Conservation (phyloP, 2,797 vertebrate genomes). For the Trachops cirrhosus region DNA sequence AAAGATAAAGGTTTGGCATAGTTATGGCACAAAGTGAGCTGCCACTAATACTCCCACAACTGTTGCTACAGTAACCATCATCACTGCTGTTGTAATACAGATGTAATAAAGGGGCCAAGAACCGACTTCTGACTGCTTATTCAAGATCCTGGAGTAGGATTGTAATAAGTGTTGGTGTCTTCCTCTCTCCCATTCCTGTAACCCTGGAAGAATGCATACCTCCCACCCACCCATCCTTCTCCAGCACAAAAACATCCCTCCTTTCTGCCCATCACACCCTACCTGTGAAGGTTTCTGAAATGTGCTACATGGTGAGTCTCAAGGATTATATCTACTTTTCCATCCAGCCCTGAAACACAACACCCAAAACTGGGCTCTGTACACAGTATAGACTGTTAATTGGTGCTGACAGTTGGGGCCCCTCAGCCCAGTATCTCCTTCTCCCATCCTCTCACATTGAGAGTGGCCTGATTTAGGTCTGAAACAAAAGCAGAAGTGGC, state of each 20-base stretch:
- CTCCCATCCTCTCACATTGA: neutral
- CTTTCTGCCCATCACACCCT: neutral
- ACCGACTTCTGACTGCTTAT: neutral
- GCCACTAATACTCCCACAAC: neutral
- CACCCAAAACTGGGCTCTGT: neutral
- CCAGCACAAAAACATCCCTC: neutral
- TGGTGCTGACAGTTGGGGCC: accelerated
- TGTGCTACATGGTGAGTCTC: neutral
- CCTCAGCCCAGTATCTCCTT: neutral
- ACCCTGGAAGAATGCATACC: accelerated
- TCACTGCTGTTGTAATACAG: neutral
- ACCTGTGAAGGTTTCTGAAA: accelerated
- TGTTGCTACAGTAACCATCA: too few relatives aligned
- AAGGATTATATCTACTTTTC: neutral
- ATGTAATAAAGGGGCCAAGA: neutral
- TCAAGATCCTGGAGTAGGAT: neutral
- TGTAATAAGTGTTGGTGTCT: neutral
- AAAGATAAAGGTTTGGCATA: neutral
- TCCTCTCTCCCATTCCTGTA: neutral
- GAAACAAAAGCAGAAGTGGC: neutral
- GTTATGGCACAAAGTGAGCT: neutral
- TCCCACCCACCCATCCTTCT: too few relatives aligned
- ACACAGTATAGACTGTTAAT: neutral
- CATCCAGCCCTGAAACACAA: neutral
- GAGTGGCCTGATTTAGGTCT: neutral